Base-by-base conservation (phyloP, 1,140 invertebrate species). In the Lasaia peninsularis region DNA sequence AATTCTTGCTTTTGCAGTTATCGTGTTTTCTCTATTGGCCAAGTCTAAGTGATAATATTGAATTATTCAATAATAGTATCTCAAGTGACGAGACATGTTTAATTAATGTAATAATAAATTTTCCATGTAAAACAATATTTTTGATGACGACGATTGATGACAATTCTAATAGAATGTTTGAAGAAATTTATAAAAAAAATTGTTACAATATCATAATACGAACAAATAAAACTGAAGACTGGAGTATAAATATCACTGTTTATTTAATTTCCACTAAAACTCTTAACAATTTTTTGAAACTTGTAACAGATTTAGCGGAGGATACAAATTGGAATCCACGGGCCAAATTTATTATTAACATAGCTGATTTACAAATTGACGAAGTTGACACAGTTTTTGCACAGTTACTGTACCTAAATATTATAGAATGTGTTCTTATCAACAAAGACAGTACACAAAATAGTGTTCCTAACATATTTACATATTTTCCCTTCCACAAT, bases 271-370 rank as follows among this genome's bases (percentile, higher is more conserved):
- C 16, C 9, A 18, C n/a, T 0, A 56, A 44, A 56, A 40, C 56
- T 33, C 28, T 44, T 32, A 11, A 12, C 6, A 10, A 59, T 14
- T 51, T 67, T 16, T 28, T 33, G 8, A 33, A 0, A 31, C 56
- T 33, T 31, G 44, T 64, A 5, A 40, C 34, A 31, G 37, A 58
- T 20, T 40, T 67, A 48, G 7, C 44, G 24, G 40, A 12, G 10
- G 56, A 59, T 44, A 9, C 21, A 1, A 31, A 35, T 0, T 67
- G 65, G 65, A 67, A 67, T 35, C 52, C 65, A 28, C 48, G 8
- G 51, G 58, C 62, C 33, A 37, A 33, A 34, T 54, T 67, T 51
- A 34, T 68, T 34, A 14, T 64, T 16, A 28, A 59, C 10, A 44
- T 64, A 33, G 6, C 62, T 50, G 16, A 62, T 5, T 35, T 68